phyloP scores from a whole-genome alignment of 2,888 invertebrate species.

The Kuschelorhynchus macadamiae region DNA sequence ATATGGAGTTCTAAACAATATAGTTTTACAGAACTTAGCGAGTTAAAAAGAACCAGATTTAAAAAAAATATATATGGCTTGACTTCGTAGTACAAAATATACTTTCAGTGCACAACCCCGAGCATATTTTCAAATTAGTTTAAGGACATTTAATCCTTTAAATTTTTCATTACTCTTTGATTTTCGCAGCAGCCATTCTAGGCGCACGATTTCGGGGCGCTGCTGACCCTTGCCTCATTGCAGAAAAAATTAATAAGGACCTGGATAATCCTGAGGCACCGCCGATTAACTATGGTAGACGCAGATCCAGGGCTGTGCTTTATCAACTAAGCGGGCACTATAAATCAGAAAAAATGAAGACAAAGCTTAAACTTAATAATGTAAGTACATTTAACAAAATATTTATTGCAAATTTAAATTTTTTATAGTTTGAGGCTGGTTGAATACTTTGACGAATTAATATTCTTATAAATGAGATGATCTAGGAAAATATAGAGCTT shows the following conservation, averaged over 20 bases:
- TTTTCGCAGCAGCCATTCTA: slow-evolving; percentile 81
- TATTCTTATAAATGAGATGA: no score
- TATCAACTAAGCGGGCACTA: slow-evolving; percentile 98
- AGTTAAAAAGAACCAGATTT: no score
- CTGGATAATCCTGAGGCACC: slow-evolving; percentile 79
- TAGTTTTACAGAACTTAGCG: no score
- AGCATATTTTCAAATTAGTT: slow-evolving; percentile 20
- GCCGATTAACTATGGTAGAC: slow-evolving; percentile 90
- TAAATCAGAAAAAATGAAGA: slow-evolving; percentile 93
- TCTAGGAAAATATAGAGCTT: no score
- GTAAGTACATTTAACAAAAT: slow-evolving; percentile 78
- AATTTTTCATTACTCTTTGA: slow-evolving; percentile 53
- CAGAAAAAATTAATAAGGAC: slow-evolving; percentile 83
- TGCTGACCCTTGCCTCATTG: slow-evolving; percentile 84
- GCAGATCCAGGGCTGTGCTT: slow-evolving; percentile 94
- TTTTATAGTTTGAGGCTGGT: no score
- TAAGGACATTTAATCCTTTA: slow-evolving; percentile 44
- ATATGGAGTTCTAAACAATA: no score
- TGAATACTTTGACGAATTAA: no score
- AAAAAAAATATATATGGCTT: neutral
- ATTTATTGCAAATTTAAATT: no score
- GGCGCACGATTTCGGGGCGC: slow-evolving; percentile 85
- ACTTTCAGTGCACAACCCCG: neutral
- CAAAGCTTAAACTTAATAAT: slow-evolving; percentile 94
- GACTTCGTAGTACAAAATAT: neutral